Conservation (phyloP, 2,888 invertebrate genomes). For the Drosophila eohydei region DNA sequence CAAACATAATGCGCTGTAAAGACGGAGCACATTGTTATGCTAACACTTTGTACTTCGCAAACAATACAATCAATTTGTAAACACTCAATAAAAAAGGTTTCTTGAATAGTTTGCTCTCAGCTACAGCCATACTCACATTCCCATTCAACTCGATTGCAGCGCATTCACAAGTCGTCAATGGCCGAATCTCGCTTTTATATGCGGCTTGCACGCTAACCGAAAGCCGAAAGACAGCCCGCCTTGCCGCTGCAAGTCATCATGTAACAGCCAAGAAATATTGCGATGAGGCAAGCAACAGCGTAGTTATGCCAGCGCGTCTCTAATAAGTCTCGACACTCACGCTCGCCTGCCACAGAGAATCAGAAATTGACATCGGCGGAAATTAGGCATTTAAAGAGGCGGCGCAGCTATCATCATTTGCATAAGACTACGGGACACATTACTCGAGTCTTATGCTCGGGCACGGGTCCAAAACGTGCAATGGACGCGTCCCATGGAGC, state of each 20-base stretch:
- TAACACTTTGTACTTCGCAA: background rate
- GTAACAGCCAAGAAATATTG: conserved; percentile 71
- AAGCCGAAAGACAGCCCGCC: conserved; percentile 28
- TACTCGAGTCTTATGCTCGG: conserved; percentile 28
- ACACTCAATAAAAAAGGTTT: background rate
- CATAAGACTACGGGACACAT: conserved; percentile 55
- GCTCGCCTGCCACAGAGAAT: conserved; percentile 48
- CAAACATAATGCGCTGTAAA: conserved; percentile 13
- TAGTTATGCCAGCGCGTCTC: conserved; percentile 54
- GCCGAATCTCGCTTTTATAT: conserved; percentile 41
- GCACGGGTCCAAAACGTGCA: conserved; percentile 60
- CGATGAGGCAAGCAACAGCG: conserved; percentile 64
- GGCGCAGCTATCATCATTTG: conserved; percentile 56
- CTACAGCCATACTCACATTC: background rate
- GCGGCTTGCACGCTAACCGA: conserved; percentile 60
- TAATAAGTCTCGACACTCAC: conserved; percentile 50
- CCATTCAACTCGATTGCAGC: conserved; percentile 9
- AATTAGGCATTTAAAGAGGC: conserved; percentile 61
- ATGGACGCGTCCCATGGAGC: conserved; percentile 24
- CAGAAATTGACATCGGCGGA: conserved; percentile 72
- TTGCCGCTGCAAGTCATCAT: conserved; percentile 58
- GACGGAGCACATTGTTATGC: background rate
- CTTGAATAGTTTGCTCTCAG: background rate
- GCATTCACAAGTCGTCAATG: conserved; percentile 25
- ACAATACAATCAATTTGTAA: background rate